Percentiles rank a stretch among this genome's conserved stretches.
phyloP scores from a whole-genome alignment of 2,888 invertebrate species.

The Athalia cordata region DNA sequence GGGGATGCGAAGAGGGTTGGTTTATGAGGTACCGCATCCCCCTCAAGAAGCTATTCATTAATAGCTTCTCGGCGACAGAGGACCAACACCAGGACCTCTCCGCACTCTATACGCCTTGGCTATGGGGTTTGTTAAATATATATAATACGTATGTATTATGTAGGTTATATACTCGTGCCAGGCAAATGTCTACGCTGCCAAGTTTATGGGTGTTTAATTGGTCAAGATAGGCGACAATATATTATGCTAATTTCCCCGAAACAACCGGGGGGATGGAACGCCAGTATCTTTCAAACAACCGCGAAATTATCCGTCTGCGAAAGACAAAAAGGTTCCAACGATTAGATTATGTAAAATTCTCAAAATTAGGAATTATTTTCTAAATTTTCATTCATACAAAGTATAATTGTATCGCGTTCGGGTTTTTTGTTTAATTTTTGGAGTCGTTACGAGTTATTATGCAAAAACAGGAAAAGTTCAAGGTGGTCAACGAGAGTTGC shows the following conservation, averaged over 20 bases:
- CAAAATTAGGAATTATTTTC: background rate
- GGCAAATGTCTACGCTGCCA: constrained; percentile 49
- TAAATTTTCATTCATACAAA: background rate
- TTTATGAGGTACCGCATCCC: constrained; percentile 63
- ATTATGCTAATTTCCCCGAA: constrained; percentile 64
- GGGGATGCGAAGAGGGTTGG: constrained; percentile 56
- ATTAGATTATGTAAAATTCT: constrained; percentile 1
- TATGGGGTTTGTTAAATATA: background rate
- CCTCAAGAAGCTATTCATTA: constrained; percentile 65
- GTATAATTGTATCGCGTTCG: too few species aligned
- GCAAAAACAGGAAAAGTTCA: constrained; percentile 19
- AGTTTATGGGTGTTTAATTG: constrained; percentile 67
- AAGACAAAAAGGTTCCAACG: constrained; percentile 32
- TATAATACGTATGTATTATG: constrained; percentile 52
- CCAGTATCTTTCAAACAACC: background rate
- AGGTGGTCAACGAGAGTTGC: constrained; percentile 32
- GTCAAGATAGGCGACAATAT: constrained; percentile 61
- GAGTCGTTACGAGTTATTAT: background rate
- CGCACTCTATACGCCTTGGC: constrained; percentile 46
- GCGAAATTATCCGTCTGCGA: constrained; percentile 41
- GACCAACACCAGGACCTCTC: constrained; percentile 34
- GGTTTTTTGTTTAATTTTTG: background rate
- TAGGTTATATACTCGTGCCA: constrained; percentile 52
- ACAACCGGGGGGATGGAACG: constrained; percentile 43
- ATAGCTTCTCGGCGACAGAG: constrained; percentile 61